These are phyloP conservation scores for Pseudomyrmex sp. DNA, from an alignment of 1,140 invertebrate genomes.

Conservation along the genomic window DNA sequence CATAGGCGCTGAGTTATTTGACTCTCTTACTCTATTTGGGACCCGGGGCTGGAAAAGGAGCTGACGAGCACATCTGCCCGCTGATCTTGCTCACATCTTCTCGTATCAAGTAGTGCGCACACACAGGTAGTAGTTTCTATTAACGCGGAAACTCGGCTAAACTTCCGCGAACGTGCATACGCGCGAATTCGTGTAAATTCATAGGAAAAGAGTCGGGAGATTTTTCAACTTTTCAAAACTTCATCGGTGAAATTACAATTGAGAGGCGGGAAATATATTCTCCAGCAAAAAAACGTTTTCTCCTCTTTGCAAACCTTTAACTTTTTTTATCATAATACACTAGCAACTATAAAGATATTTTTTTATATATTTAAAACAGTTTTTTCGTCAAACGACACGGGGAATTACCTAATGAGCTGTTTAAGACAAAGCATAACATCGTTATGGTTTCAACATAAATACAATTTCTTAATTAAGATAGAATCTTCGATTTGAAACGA, in stretches of 20 bases:
- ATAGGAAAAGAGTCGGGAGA: not conserved
- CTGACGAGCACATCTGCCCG: conserved; percentile 27
- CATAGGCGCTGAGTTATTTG: conserved; percentile 48
- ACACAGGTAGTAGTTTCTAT: conserved; percentile 25
- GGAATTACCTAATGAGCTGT: not conserved
- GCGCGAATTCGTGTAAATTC: conserved; percentile 8
- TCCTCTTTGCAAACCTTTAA: not conserved
- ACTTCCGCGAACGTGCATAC: conserved; percentile 27
- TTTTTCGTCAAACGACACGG: not conserved
- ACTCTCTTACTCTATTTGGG: conserved; percentile 43
- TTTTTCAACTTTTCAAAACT: conserved; percentile 11
- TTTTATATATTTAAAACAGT: not conserved
- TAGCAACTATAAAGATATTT: not conserved
- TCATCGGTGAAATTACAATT: conserved; percentile 8
- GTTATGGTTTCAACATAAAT: not conserved
- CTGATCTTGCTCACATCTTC: conserved; percentile 40
- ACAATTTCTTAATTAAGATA: not conserved
- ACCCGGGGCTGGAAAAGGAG: conserved; percentile 22
- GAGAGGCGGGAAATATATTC: not conserved
- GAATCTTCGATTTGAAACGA: not conserved
- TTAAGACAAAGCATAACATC: not conserved
- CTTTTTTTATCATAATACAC: too few species aligned
- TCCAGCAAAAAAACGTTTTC: not conserved
- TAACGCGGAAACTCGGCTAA: conserved; percentile 32
- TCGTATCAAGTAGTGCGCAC: conserved; percentile 8